Base-by-base conservation (phyloP, 2,113 vertebrate genomes). In the Leucopternis melanops region DNA sequence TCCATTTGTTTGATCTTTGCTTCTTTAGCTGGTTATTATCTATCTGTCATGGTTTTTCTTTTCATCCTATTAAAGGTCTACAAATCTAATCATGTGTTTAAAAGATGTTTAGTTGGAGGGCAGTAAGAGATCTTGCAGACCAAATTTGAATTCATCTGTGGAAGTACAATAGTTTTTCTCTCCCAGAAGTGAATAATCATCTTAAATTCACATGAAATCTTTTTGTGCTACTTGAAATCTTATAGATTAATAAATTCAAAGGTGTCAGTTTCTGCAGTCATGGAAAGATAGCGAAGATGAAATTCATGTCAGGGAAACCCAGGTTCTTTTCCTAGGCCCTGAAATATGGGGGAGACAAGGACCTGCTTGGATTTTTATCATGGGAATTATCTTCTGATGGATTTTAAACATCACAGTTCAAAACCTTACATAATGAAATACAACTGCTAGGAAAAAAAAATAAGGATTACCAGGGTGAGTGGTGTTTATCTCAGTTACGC, bases 41-140 rank as follows among this genome's bases (percentile, higher is more conserved):
- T 74, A 7, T 57, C 34, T 47, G 6, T 65, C 11, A 23, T 73
- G 15, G 5, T 16, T 89, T 94, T 84, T 65, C 34, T 63, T 92
- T 73, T 58, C 15, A 58, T 52, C 32, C 9, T 7, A 13, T 38
- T 52, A 29, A 57, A 62, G 16, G 32, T 69, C 47, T 66, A 70
- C 89, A 90, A 75, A 97, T 96, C 44, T 97, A 90, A 94, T 87
- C 19, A 63, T 49, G 71, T 74, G 47, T 96, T 96, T 94, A 91
- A 78, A 97, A 79, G 67, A 81, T 86, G 66, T 90, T 97, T 97
- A 92, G 88, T 97, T 94, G 26, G 67, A 97, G 66, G 86, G 75
- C 77, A 90, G 72, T 88, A 96, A 97, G 93, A 95, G 85, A 89
- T 94, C 95, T 87, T 97, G 93, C 75, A 95, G 95, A 90, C 88